These are phyloP conservation scores for Cheilosia scutellata DNA, from an alignment of 2,888 invertebrate species.

Conservation along the genomic window DNA sequence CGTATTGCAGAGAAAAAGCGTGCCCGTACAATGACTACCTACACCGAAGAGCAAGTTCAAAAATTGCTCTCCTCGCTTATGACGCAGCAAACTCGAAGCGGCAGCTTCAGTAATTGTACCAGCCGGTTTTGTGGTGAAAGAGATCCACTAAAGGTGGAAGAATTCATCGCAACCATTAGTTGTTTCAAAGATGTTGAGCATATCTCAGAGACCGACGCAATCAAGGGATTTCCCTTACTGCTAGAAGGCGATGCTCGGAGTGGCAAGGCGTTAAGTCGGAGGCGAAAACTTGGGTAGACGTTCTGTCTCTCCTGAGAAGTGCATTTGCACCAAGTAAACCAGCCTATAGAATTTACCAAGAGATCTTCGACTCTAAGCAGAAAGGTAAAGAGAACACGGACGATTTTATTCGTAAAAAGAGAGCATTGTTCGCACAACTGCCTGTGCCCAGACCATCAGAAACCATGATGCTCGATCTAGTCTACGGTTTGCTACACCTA, in stretches of 20 bases:
- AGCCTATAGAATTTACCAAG: constrained; percentile 42
- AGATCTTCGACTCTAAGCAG: constrained; percentile 51
- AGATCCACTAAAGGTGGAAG: constrained; percentile 56
- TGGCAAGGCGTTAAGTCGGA: neutral
- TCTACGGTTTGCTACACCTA: constrained; percentile 9
- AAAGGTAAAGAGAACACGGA: constrained; percentile 66
- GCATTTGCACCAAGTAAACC: constrained; percentile 64
- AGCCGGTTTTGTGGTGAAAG: constrained; percentile 55
- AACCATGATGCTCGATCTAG: constrained; percentile 14
- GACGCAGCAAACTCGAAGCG: neutral
- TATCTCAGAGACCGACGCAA: constrained; percentile 59
- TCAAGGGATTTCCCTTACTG: constrained; percentile 50
- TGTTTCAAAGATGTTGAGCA: constrained; percentile 63
- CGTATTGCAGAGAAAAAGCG: too few relatives aligned
- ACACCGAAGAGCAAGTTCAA: neutral
- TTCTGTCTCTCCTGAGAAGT: constrained; percentile 49
- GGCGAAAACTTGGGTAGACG: constrained; percentile 13
- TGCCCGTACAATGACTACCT: too few relatives aligned
- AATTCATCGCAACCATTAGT: constrained; percentile 60
- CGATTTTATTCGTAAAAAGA: constrained; percentile 60
- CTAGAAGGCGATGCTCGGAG: neutral
- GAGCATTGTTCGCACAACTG: constrained; percentile 55
- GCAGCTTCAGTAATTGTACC: neutral
- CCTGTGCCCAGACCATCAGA: neutral
- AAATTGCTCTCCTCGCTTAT: constrained; percentile 9